Evolutionary conservation across 2,888 invertebrate species (phyloP).

Genomic region (Nebria brevicollis): DNA sequence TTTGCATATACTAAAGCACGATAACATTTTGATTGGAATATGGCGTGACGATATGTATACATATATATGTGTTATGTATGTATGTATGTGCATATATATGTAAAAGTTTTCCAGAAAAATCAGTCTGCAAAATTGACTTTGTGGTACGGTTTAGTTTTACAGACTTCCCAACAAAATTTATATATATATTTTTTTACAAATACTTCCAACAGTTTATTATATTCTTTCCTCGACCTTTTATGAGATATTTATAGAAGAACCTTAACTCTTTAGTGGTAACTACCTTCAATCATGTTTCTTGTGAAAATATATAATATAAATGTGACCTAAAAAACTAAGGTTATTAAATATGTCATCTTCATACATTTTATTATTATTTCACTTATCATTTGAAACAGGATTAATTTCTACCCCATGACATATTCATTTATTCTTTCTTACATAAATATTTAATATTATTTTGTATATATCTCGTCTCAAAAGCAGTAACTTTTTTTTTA

Average conservation of each 20-base stretch:
- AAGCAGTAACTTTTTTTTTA: not conserved
- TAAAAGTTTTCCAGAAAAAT: not conserved
- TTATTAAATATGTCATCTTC: not conserved
- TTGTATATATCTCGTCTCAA: not conserved
- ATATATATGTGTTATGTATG: not conserved
- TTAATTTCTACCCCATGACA: no score
- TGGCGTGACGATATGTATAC: not conserved
- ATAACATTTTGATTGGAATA: constrained; percentile 1
- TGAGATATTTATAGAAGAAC: not conserved
- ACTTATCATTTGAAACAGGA: not conserved
- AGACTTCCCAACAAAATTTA: not conserved
- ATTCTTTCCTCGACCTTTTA: not conserved
- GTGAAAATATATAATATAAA: not conserved
- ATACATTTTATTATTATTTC: not conserved
- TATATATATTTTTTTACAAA: not conserved
- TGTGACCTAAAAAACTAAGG: not conserved
- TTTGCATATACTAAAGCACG: not conserved
- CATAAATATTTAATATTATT: no score
- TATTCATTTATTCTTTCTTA: no score
- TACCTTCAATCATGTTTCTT: not conserved
- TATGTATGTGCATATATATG: not conserved
- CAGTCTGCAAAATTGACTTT: not conserved
- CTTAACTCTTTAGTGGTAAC: not conserved
- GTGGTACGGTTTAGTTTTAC: not conserved
- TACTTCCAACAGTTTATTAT: not conserved